Evolutionary conservation across 1,140 invertebrate genomes (phyloP).

Genomic region (Zaprionus vittiger): DNA sequence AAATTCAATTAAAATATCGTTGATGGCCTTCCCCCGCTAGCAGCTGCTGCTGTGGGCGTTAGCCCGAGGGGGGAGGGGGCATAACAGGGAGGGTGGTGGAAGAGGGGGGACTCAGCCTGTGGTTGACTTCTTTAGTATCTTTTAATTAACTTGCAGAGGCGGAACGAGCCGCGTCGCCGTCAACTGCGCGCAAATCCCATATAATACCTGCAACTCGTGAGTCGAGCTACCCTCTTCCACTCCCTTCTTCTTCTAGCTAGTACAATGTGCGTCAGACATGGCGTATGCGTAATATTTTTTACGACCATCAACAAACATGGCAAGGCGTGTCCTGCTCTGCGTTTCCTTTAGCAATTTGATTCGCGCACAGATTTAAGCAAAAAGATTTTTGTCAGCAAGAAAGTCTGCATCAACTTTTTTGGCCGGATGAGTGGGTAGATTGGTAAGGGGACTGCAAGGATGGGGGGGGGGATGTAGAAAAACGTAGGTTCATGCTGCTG

Average conservation of each 20-base stretch:
- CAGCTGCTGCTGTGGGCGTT: background rate
- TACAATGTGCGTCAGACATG: constrained; percentile 61
- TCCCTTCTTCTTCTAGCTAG: constrained; percentile 1
- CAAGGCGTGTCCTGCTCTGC: background rate
- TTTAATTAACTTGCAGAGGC: constrained; percentile 72
- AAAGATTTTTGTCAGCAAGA: constrained; percentile 75
- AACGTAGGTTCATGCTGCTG: background rate
- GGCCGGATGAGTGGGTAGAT: background rate
- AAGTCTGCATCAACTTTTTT: constrained; percentile 41
- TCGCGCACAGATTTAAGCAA: constrained; percentile 60
- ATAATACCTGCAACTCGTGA: constrained; percentile 36
- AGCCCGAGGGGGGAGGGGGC: background rate
- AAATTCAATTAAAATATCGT: constrained; percentile 79
- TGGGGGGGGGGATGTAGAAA: background rate
- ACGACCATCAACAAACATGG: constrained; percentile 62
- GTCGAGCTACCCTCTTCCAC: background rate
- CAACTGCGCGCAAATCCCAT: constrained; percentile 61
- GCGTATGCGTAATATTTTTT: constrained; percentile 81
- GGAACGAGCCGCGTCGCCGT: constrained; percentile 22
- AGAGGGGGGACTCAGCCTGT: background rate
- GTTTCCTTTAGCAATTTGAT: constrained; percentile 58
- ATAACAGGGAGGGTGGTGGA: no score
- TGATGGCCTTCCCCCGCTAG: constrained; percentile 20
- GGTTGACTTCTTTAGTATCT: constrained; percentile 73
- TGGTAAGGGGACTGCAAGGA: background rate